Base-by-base conservation (phyloP, 2,113 vertebrate species). In the Sphaerodactylus townsendi region DNA sequence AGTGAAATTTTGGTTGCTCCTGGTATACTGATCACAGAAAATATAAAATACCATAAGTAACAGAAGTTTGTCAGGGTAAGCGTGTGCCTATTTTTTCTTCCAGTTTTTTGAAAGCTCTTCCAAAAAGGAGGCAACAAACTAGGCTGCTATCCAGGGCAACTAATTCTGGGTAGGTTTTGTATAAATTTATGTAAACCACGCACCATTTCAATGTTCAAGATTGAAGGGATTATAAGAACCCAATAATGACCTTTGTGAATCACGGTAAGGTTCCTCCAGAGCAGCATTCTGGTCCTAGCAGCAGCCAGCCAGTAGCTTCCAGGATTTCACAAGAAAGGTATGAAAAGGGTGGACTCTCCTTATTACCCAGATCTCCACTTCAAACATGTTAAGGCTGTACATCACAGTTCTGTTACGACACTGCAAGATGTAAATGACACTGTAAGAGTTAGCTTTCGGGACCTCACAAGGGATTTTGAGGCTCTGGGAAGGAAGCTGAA, bases 1-100 rank as follows among this genome's bases (percentile, higher is more conserved):
- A 23, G 30, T 41, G 64, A 77, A 84, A 65, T 33, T 69, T 69
- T 77, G 35, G 28, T 83, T 69, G 82, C 48, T 84, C 28, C 66
- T 69, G 41, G 5, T 39, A 30, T 48, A 68, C 62, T 41, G 46
- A 83, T 77, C 62, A 77, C 35, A 48, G 73, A 41, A 77, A 68
- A 83, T 53, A 77, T 15, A 77, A 11, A 69, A 56, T 69, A 56
- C 28, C 64, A 59, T 59, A 69, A 84, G 77, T 69, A 68, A 76
- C 28, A 3, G 70, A 35, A 37, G 77, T 39, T 56, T 6, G 56
- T 23, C 30, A 70, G 64, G 82, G 30, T 7, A 3, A 17, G 41
- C 2, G 3, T 10, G 37, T 76, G n/a, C 11, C 13, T 14, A 19
- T 6, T 11, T 83, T 5, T 50, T 9, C n/a, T 28, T 41, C 5